Percentiles rank a stretch among this genome's conserved stretches.
Conservation (phyloP, 2,888 invertebrate species). For the Eurytoma adleriae region DNA sequence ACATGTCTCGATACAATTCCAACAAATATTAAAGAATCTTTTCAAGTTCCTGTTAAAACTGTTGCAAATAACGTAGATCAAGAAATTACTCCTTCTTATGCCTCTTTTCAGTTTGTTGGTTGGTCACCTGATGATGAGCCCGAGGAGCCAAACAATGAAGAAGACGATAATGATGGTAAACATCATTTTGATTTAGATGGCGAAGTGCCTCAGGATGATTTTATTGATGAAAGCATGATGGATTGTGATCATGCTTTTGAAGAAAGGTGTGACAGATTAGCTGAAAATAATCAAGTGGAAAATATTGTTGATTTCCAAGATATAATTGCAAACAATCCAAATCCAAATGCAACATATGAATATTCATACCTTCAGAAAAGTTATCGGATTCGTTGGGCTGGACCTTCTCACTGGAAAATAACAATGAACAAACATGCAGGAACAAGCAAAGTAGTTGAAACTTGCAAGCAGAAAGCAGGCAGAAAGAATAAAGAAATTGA, state of each 20-base stretch:
- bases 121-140: slow-evolving; percentile 79
- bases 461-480: slow-evolving; percentile 59
- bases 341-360: slow-evolving; percentile 61
- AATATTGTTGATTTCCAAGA: slow-evolving; percentile 66
- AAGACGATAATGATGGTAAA: slow-evolving; percentile 49
- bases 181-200: slow-evolving; percentile 70
- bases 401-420: slow-evolving; percentile 88
- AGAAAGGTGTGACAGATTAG: slow-evolving; percentile 54
- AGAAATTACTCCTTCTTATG: slow-evolving; percentile 80
- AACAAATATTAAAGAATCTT: neutral
- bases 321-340: slow-evolving; percentile 54
- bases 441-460: slow-evolving; percentile 31
- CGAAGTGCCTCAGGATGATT: slow-evolving; percentile 59
- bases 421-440: slow-evolving; percentile 65
- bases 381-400: slow-evolving; percentile 82
- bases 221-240: slow-evolving; percentile 56
- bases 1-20: slow-evolving; percentile 63
- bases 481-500: slow-evolving; percentile 63
- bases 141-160: slow-evolving; percentile 23
- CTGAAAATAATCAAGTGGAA: slow-evolving; percentile 47
- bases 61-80: slow-evolving; percentile 66
- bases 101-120: slow-evolving; percentile 80
- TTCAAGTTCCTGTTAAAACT: slow-evolving; percentile 5
- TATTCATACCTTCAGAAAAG: slow-evolving; percentile 67
- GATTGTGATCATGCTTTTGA: slow-evolving; percentile 56